Evolutionary conservation across 64 coral and sea anemone genomes (phyloP), one percentile per base, ranked within the genome.

Genomic region (Hydrozoanthus tunicans): DNA sequence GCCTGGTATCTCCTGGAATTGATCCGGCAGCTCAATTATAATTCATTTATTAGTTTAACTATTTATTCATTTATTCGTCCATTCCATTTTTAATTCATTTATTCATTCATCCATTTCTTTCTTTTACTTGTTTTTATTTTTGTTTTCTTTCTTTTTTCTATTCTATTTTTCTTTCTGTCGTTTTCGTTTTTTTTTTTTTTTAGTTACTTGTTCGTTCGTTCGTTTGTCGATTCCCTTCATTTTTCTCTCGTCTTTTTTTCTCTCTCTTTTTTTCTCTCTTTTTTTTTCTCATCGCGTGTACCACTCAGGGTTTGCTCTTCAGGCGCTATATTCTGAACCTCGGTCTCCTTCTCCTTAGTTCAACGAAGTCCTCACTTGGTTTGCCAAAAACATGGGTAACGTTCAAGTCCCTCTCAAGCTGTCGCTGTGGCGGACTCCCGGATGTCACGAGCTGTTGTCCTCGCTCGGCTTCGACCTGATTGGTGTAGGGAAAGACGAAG

Each of bases 401-500:
- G 89, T 99, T 9, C 97, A 99, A 74, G 97, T 99, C 6, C 97
- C 97, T 53, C 74, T 99, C 13, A 93, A 91, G 8, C 84, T 99
- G 27, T 95, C 89, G n/a, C 85, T 99, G 56, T 99, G 97, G 97
- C 94, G 92, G 3, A 95, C 94, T 0, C 58, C 70, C 7, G 97
- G 97, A 58, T 99, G 97, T 25, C 97, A 99, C 58, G 97, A 99
- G 71, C 89, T 99, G 83, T 79, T 99, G 3, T 94, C 97, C 0
- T 99, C 97, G 15, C 94, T 99, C 14, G 97, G 97, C 0, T 99
- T 99, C 86, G 97, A 99, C 85, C 73, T 99, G 79, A 92, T 99
- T 32, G 97, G 97, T 90, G 97, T 99, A 79, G 97, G 97, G 6
- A 99, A 99, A 75, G 92, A 99, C 53, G 97, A 99, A 43, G 97